Conservation (phyloP, 2,888 invertebrate genomes). For the Alitta virens region DNA sequence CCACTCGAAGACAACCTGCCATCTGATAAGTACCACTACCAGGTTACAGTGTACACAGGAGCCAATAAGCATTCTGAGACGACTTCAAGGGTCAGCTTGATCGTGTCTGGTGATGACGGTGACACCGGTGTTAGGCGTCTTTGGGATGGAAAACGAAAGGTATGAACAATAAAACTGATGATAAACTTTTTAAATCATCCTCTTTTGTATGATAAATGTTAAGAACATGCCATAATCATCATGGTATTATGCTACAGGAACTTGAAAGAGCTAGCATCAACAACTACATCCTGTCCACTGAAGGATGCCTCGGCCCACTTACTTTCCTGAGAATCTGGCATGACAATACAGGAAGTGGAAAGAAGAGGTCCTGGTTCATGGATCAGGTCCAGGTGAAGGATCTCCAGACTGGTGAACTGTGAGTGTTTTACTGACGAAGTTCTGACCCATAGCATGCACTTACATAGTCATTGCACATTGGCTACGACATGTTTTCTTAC, state of each 20-base stretch:
- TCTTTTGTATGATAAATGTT: not conserved
- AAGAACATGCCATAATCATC: not conserved
- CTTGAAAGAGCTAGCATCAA: conserved; percentile 48
- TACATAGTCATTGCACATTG: not conserved
- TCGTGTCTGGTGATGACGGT: conserved; percentile 51
- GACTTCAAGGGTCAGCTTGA: conserved; percentile 49
- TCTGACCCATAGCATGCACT: not conserved
- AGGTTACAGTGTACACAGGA: conserved; percentile 57
- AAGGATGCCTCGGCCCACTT: conserved; percentile 47
- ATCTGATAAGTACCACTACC: conserved; percentile 57
- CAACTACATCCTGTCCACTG: conserved; percentile 53
- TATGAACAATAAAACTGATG: conserved; percentile 16
- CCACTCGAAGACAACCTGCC: conserved; percentile 58
- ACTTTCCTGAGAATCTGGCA: conserved; percentile 55
- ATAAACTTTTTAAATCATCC: not conserved
- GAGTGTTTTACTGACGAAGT: conserved; percentile 7
- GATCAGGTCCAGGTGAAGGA: conserved; percentile 52
- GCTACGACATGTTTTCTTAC: not conserved
- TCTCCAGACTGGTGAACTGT: conserved; percentile 55
- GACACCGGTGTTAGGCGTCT: conserved; percentile 53
- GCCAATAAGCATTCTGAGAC: conserved; percentile 47
- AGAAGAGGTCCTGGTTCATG: conserved; percentile 50
- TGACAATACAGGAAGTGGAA: conserved; percentile 53
- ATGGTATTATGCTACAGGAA: conserved; percentile 35
- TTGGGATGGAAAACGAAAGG: conserved; percentile 52